These are phyloP conservation scores for Piaya cayana DNA, from an alignment of 2,113 vertebrate species.

Conservation along the genomic window DNA sequence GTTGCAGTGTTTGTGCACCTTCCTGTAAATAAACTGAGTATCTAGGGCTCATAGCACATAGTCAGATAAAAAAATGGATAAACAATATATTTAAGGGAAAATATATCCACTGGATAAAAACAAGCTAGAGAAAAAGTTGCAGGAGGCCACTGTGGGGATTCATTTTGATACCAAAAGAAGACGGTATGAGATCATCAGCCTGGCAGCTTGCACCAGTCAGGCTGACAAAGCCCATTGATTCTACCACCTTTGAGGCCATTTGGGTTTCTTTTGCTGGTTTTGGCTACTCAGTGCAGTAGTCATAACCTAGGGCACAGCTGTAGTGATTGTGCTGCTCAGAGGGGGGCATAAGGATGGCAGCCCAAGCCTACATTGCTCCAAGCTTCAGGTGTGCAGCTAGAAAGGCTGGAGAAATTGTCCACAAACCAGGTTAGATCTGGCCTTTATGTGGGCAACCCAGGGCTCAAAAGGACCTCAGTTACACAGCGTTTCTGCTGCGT, in stretches of 20 bases:
- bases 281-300: background rate
- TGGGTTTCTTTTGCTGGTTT: background rate
- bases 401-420: background rate
- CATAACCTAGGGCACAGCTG: background rate
- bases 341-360: background rate
- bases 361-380: background rate
- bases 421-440: background rate
- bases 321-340: background rate
- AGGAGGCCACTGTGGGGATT: background rate
- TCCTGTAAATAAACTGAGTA: background rate
- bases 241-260: background rate
- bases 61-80: background rate
- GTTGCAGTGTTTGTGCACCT: background rate
- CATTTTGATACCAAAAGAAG: accelerated
- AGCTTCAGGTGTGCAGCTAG: background rate
- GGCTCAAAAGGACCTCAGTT: background rate
- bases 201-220: background rate
- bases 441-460: background rate
- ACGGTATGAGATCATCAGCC: background rate
- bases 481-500: background rate
- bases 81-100: background rate
- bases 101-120: background rate
- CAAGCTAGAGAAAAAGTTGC: background rate
- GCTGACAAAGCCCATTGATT: background rate
- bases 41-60: background rate